Percentiles rank a stretch among this genome's conserved stretches.
phyloP scores from a whole-genome alignment of 2,888 invertebrate genomes.

The Noctuana brunneofusca region DNA sequence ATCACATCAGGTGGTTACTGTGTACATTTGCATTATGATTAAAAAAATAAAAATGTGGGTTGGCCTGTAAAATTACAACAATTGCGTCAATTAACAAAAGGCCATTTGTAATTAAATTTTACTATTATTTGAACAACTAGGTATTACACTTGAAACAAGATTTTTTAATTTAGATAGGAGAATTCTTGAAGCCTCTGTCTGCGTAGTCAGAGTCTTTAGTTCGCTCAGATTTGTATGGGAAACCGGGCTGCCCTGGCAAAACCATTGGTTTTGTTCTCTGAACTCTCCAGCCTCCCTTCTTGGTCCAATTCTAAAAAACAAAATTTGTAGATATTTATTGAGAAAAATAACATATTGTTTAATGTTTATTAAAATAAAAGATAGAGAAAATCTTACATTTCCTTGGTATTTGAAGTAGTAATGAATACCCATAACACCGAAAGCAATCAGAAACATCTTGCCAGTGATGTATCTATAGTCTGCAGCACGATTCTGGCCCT shows the following conservation, averaged over 20 bases:
- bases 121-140: conserved; percentile 28
- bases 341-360: no score
- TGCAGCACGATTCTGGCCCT: conserved; percentile 84
- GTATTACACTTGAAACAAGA: conserved; percentile 5
- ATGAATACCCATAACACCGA: conserved; percentile 78
- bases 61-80: neutral
- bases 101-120: conserved; percentile 2
- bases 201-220: conserved; percentile 85
- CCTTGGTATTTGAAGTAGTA: conserved; percentile 93
- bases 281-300: conserved; percentile 88
- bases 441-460: conserved; percentile 79
- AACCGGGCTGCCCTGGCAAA: conserved; percentile 87
- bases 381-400: conserved; percentile 85
- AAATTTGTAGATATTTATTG: neutral
- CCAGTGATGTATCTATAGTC: conserved; percentile 85
- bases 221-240: conserved; percentile 84
- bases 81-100: neutral
- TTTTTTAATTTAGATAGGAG: conserved; percentile 62
- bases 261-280: conserved; percentile 79
- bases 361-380: neutral
- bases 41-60: no score
- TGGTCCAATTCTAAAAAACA: conserved; percentile 87
- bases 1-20: no score
- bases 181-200: conserved; percentile 87
- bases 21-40: no score